Conservation (phyloP, 2,113 vertebrate genomes). For the Lycaon pictus region DNA sequence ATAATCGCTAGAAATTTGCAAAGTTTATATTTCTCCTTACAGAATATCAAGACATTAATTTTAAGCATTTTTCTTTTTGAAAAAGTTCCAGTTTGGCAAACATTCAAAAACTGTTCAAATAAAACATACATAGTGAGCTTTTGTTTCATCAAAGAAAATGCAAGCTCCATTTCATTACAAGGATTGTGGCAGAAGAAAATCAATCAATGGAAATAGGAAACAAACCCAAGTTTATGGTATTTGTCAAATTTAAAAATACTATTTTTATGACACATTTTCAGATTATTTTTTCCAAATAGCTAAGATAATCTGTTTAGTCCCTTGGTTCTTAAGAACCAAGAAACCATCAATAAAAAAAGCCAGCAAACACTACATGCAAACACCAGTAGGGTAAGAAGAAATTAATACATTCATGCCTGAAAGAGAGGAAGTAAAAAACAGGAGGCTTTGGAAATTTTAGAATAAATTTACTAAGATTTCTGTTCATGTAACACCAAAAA, state of each 20-base stretch:
- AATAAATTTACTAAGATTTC: slow-evolving; percentile 65
- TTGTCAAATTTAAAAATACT: background rate
- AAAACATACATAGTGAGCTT: background rate
- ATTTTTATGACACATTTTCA: slow-evolving; percentile 53
- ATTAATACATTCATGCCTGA: slow-evolving; percentile 84
- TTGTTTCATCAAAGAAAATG: background rate
- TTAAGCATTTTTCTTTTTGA: slow-evolving; percentile 64
- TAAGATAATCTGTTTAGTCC: slow-evolving; percentile 9
- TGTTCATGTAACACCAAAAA: slow-evolving; percentile 55
- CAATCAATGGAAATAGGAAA: slow-evolving; percentile 65
- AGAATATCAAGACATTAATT: slow-evolving; percentile 20
- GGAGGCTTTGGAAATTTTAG: slow-evolving; percentile 54
- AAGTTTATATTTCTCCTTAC: slow-evolving; percentile 46
- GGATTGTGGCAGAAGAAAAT: slow-evolving; percentile 43
- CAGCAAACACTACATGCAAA: slow-evolving; percentile 70
- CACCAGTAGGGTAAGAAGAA: slow-evolving; percentile 22
- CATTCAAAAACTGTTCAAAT: slow-evolving; percentile 34
- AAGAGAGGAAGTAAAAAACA: slow-evolving; percentile 69
- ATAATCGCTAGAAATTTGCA: slow-evolving; percentile 51
- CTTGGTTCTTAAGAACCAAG: slow-evolving; percentile 72
- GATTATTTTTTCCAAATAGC: slow-evolving; percentile 35
- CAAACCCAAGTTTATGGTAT: slow-evolving; percentile 67
- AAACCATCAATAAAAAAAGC: slow-evolving; percentile 47
- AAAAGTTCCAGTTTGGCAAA: slow-evolving; percentile 62
- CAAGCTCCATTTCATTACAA: slow-evolving; percentile 4